Evolutionary conservation across 1,140 invertebrate genomes (phyloP).

Genomic region (Eueides isabella): DNA sequence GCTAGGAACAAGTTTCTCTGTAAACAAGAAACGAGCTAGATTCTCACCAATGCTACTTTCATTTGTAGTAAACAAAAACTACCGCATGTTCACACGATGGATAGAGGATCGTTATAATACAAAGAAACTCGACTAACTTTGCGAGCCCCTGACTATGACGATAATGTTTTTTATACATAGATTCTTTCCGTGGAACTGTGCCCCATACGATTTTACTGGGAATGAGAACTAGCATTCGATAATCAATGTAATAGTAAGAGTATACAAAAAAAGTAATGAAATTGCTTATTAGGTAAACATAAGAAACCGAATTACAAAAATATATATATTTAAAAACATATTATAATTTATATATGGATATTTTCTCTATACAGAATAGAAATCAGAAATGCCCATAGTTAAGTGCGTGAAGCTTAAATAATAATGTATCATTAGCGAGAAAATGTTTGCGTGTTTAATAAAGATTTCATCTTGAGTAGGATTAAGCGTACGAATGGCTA

Average conservation of each 20-base stretch:
- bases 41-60: conserved; percentile 79
- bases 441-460: conserved; percentile 52
- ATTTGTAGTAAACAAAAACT: conserved; percentile 74
- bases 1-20: conserved; percentile 72
- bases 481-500: conserved; percentile 29
- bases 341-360: neutral
- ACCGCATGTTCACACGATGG: conserved; percentile 66
- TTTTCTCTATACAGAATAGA: conserved; percentile 21
- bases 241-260: conserved; percentile 37
- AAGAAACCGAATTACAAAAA: neutral
- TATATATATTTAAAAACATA: neutral
- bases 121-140: conserved; percentile 34
- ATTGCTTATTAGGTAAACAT: neutral
- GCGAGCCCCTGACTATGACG: conserved; percentile 23
- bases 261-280: conserved; percentile 27
- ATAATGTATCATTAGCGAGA: conserved; percentile 50
- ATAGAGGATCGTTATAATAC: conserved; percentile 34
- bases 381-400: conserved; percentile 1
- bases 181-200: conserved; percentile 55
- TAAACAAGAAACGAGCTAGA: conserved; percentile 60
- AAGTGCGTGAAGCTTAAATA: conserved; percentile 26
- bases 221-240: conserved; percentile 49
- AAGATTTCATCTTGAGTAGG: conserved; percentile 28
- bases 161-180: conserved; percentile 34
- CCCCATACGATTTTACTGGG: conserved; percentile 50